These are phyloP conservation scores for Drosophila nigrodunni DNA, from an alignment of 1,140 invertebrate genomes.

Conservation along the genomic window DNA sequence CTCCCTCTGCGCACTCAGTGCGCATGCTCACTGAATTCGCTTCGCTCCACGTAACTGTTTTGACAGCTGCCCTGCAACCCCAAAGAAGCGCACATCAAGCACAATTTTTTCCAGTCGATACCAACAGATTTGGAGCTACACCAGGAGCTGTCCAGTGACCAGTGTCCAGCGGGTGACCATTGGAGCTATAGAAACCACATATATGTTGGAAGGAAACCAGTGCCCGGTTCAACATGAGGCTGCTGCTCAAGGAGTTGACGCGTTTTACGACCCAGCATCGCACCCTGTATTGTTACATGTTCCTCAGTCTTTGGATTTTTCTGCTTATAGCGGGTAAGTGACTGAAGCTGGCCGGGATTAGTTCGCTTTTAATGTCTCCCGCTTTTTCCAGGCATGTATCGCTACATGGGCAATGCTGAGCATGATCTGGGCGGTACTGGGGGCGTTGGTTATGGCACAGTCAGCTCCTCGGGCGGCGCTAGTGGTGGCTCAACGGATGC, in stretches of 20 bases:
- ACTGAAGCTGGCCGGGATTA: neutral
- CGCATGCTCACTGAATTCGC: conserved; percentile 57
- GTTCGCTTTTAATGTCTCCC: neutral
- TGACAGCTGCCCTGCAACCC: conserved; percentile 48
- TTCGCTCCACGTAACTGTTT: conserved; percentile 63
- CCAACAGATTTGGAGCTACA: no score
- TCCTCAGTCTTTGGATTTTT: conserved; percentile 92
- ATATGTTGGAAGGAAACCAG: conserved; percentile 21
- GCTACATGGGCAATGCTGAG: conserved; percentile 87
- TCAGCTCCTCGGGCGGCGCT: conserved; percentile 36
- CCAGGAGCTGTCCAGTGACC: neutral
- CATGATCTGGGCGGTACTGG: conserved; percentile 27
- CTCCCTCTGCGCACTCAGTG: conserved; percentile 20
- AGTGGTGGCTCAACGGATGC: conserved; percentile 30
- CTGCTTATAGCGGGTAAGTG: conserved; percentile 89
- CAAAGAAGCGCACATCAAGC: neutral
- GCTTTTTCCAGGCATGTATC: conserved; percentile 88
- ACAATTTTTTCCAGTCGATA: no score
- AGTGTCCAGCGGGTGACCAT: neutral
- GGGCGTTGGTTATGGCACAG: conserved; percentile 39
- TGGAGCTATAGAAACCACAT: neutral
- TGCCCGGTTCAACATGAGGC: conserved; percentile 53
- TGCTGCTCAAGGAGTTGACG: conserved; percentile 87
- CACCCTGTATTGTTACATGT: conserved; percentile 91
- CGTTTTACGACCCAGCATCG: conserved; percentile 90